A percentile compares a stretch with the other conserved stretches of the same genome.
Evolutionary conservation across 2,113 vertebrate genomes (phyloP).

Genomic region (Eublepharis macularius): DNA sequence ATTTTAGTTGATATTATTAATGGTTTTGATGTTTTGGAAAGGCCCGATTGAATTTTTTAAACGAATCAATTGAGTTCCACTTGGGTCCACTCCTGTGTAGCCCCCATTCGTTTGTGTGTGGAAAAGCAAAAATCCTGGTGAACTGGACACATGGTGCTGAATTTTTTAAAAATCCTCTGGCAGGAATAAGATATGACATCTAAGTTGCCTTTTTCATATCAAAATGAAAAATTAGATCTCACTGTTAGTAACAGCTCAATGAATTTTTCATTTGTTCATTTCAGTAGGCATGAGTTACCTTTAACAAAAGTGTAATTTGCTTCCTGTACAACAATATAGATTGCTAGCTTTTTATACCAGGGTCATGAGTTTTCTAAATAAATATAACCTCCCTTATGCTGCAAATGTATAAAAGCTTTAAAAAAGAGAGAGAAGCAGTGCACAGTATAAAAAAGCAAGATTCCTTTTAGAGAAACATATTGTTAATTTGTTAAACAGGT

Average conservation of each 20-base stretch:
- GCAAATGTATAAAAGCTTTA: constrained; percentile 54
- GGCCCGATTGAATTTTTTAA: too few relatives aligned
- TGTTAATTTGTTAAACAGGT: constrained; percentile 68
- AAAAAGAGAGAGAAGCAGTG: constrained; percentile 43
- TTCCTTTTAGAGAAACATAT: constrained; percentile 65
- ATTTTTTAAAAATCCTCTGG: not conserved
- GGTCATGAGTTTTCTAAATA: constrained; percentile 54
- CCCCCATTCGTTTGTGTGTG: not conserved
- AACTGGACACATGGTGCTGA: not conserved
- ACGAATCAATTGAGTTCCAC: too few relatives aligned
- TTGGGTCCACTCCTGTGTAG: not conserved
- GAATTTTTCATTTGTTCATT: not conserved
- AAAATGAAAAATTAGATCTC: not conserved
- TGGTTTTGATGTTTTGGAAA: too few relatives aligned
- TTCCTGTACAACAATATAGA: constrained; percentile 27
- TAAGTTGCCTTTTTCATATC: not conserved
- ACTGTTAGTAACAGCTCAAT: not conserved
- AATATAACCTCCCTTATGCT: constrained; percentile 61
- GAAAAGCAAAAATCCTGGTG: too few relatives aligned
- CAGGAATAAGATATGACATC: not conserved
- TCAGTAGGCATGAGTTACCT: not conserved
- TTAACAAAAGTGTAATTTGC: constrained; percentile 46
- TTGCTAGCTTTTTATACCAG: constrained; percentile 56
- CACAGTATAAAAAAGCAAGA: constrained; percentile 53
- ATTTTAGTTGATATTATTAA: too few relatives aligned